phyloP scores from a whole-genome alignment of 2,113 vertebrate genomes.

The Tringa solitaria region DNA sequence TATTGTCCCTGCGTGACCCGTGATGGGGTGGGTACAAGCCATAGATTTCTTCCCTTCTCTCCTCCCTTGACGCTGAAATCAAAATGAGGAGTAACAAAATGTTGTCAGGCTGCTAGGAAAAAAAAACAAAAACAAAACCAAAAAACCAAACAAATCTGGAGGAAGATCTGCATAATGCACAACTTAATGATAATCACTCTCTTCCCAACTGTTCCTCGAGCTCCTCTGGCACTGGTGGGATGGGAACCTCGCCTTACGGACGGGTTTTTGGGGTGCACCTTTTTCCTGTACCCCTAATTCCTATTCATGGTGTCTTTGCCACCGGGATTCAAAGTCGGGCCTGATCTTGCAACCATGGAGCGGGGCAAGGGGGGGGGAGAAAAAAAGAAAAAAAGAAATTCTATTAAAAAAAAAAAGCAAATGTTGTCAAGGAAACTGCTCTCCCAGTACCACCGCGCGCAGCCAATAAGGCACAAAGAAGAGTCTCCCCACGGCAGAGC shows the following conservation, averaged over 20 bases:
- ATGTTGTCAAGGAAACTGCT: constrained; percentile 47
- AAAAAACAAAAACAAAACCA: not conserved
- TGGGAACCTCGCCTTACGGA: accelerated
- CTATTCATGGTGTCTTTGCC: not conserved
- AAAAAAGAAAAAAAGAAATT: not conserved
- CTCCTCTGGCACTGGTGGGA: not conserved
- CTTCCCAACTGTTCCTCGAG: not conserved
- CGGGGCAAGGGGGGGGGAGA: not conserved
- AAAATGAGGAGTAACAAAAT: not conserved
- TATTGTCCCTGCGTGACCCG: accelerated
- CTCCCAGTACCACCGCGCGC: not conserved
- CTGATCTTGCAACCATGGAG: not conserved
- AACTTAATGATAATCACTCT: not conserved
- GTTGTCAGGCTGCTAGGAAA: not conserved
- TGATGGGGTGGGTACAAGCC: not conserved
- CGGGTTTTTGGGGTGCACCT: not conserved
- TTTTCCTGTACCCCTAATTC: accelerated
- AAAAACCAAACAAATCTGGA: not conserved
- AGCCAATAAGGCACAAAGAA: not conserved
- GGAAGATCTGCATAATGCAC: not conserved
- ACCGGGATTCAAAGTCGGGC: not conserved
- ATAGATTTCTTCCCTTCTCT: not conserved
- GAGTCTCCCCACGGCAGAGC: not conserved
- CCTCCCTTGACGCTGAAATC: not conserved
- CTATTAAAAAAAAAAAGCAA: not conserved